Evolutionary conservation across 2,113 vertebrate genomes (phyloP).

Genomic region (Myanophis thanlyinensis): DNA sequence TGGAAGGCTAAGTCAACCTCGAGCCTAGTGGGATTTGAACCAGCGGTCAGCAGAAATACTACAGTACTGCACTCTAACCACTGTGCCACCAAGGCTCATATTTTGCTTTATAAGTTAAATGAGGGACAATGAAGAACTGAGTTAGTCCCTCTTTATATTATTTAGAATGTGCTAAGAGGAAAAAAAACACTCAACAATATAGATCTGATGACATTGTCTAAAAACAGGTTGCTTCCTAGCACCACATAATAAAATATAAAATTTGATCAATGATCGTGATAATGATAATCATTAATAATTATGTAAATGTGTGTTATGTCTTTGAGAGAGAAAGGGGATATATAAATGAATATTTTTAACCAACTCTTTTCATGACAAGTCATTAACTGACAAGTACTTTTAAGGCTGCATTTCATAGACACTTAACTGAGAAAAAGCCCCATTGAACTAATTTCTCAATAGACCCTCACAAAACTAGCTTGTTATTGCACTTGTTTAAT

Average conservation of each 20-base stretch:
- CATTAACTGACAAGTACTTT: neutral
- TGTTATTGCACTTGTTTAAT: slow-evolving; percentile 14
- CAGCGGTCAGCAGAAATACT: too few species aligned
- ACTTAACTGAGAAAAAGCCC: neutral
- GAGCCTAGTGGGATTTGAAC: too few species aligned
- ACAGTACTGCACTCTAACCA: too few species aligned
- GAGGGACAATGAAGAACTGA: neutral
- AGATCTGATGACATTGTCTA: neutral
- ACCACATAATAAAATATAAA: neutral
- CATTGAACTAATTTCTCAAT: neutral
- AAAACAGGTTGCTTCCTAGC: neutral
- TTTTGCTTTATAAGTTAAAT: neutral
- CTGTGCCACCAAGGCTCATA: too few species aligned
- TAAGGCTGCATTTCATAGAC: neutral
- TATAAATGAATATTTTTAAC: neutral
- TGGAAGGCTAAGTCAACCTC: too few species aligned
- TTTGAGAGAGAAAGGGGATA: neutral
- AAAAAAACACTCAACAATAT: neutral
- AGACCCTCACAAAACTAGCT: neutral
- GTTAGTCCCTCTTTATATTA: neutral
- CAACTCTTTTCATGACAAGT: neutral
- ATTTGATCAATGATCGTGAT: neutral
- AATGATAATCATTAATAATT: neutral
- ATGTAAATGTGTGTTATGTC: neutral
- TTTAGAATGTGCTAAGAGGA: neutral